Evolutionary conservation across 2,113 vertebrate species (phyloP), one percentile per base, ranked within the genome.

Genomic region (Passerina amoena): DNA sequence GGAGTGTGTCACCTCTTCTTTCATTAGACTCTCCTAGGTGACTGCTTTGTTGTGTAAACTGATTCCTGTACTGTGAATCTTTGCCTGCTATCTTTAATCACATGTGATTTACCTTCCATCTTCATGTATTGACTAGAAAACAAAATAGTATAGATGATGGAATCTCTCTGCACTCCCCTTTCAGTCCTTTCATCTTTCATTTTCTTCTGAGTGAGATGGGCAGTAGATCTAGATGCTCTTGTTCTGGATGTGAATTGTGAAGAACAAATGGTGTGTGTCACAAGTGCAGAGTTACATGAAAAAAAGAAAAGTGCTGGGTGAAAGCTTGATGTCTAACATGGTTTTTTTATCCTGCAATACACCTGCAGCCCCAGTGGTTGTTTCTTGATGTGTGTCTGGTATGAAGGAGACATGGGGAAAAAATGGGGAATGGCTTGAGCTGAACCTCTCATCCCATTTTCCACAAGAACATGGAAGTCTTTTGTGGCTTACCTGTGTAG

Each of bases 81-180:
- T 90, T 96, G 92, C 91, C 91, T 95, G 91, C 92, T 86, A 1
- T 89, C 73, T 94, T 76, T 76, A 91, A 42, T 91, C 65, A 76
- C 53, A 1, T 75, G 63, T 91, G 70, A 47, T 94, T 90, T 92
- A 78, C 70, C 73, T 89, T 94, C 65, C 91, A 92, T 94, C 45
- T 90, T 83, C n/a, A 44, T 80, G 42, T 91, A 54, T 64, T 2
- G 5, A 82, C 53, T 77, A 27, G 59, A 63, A 63, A 90, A 68
- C n/a, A 81, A 80, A 66, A 13, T 44, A 71, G n/a, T 6, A 12
- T 38, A 81, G 83, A 60, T 59, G 47, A 21, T 64, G 18, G n/a
- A 82, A 92, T 82, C 27, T 84, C 9, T 51, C 47, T 75, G 33
- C 38, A 25, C 28, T 88, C 42, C 47, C 54, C 44, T 69, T 81